Evolutionary conservation across 2,797 vertebrate species (phyloP), one percentile per base, ranked within the genome.

Genomic region (Falco novaeseelandiae): DNA sequence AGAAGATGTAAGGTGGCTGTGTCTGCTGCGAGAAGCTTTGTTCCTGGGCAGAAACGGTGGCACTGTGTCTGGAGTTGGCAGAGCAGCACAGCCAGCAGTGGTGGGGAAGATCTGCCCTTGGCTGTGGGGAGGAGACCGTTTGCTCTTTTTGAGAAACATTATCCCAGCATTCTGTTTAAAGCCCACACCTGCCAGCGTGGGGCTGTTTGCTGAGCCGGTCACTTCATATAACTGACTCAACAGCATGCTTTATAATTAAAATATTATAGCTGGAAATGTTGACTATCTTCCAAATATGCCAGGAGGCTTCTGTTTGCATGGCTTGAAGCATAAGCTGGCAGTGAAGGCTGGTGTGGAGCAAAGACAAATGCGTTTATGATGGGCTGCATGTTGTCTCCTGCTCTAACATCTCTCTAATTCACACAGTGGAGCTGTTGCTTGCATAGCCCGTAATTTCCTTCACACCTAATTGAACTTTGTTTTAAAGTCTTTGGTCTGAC

Each of bases 391-490:
- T 74, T 95, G 89, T 87, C 85, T 87, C 58, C 81, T 5, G 69
- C 86, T 90, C 80, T 65, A 69, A 83, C 93, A 58, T 93, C 91
- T 92, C 89, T 30, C 72, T 91, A 27, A 83, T 69, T 91, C 94
- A 52, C 63, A 32, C 30, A 5, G 29, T 12, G 29, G 1, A 30
- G 79, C 63, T 63, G 73, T 59, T 63, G 76, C 81, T 76, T 61
- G 72, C 42, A 5, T 10, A 62, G 92, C 72, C 44, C 4, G 1
- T 62, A 3, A 69, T 88, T 95, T 58, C 89, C 86, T 96, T 95
- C 94, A 95, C 95, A 97, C 95, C 82, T 80, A 88, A 86, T 66
- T 96, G 82, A 88, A 94, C 93, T 95, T 95, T 90, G 85, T 96
- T 95, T 93, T 69, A 74, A 90, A 94, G 85, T 34, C 76, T 88